A percentile compares a stretch with the other conserved stretches of the same genome.
These are phyloP conservation scores for Macrobrachium rosenbergii DNA, from an alignment of 1,140 invertebrate species.

Conservation along the genomic window DNA sequence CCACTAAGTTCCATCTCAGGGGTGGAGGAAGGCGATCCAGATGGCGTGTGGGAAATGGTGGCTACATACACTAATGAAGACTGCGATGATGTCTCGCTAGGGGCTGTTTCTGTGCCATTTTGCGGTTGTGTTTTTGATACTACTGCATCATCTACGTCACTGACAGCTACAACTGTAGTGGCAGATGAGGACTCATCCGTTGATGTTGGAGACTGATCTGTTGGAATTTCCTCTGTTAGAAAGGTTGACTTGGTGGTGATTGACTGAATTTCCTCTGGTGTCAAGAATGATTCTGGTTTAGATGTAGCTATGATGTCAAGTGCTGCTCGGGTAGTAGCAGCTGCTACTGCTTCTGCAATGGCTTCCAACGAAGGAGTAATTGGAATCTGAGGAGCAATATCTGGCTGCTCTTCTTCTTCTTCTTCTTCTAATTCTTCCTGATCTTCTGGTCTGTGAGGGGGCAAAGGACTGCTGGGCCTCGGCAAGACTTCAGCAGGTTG, in stretches of 20 bases:
- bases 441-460: background rate
- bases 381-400: constrained; percentile 1
- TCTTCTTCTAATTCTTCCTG: background rate
- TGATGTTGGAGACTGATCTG: constrained; percentile 12
- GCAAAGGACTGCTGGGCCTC: background rate
- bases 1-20: constrained; percentile 18
- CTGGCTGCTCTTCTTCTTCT: background rate
- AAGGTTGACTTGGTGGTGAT: background rate
- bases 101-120: background rate
- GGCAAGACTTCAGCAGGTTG: background rate
- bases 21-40: constrained; percentile 6
- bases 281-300: background rate
- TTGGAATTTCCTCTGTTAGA: background rate
- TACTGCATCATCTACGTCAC: constrained; percentile 22
- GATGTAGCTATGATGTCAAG: constrained; percentile 25
- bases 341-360: constrained; percentile 43
- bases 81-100: background rate
- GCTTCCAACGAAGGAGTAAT: constrained; percentile 22
- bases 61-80: background rate
- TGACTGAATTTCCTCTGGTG: constrained; percentile 1
- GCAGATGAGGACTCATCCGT: constrained; percentile 33
- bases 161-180: constrained; percentile 23
- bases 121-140: background rate
- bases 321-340: constrained; percentile 42
- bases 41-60: constrained; percentile 17